These are phyloP conservation scores for Rhopalosiphum maidis DNA, from an alignment of 1,140 invertebrate species.

Conservation along the genomic window DNA sequence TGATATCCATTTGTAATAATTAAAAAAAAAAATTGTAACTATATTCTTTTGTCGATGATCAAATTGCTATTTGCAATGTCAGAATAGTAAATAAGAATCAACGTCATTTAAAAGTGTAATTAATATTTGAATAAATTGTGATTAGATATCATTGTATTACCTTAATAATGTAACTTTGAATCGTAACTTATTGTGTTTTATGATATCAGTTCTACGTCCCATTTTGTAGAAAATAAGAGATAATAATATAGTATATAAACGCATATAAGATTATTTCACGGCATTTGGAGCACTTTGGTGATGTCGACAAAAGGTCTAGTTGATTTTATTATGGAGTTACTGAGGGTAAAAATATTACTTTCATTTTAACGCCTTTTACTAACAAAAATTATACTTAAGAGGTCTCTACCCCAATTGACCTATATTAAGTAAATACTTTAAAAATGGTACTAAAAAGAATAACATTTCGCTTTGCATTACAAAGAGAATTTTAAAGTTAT, in stretches of 20 bases:
- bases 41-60: too few species aligned
- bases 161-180: neutral
- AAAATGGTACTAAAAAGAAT: neutral
- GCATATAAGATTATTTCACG: neutral
- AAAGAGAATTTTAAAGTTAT: neutral
- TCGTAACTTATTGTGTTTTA: neutral
- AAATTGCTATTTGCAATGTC: too few species aligned
- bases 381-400: neutral
- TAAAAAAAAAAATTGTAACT: too few species aligned
- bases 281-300: neutral
- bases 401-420: neutral
- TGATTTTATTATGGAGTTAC: neutral
- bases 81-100: too few species aligned
- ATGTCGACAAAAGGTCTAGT: neutral
- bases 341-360: constrained; percentile 8
- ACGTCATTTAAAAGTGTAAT: too few species aligned
- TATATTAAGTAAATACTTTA: neutral
- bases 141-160: neutral
- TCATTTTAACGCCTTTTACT: neutral
- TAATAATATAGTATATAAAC: too few species aligned
- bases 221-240: neutral
- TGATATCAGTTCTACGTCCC: too few species aligned
- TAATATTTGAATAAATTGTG: too few species aligned
- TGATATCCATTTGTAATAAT: too few species aligned
- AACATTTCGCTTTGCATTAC: neutral